Evolutionary conservation across 2,888 invertebrate species (phyloP).

Genomic region (Calephelis perditalis): DNA sequence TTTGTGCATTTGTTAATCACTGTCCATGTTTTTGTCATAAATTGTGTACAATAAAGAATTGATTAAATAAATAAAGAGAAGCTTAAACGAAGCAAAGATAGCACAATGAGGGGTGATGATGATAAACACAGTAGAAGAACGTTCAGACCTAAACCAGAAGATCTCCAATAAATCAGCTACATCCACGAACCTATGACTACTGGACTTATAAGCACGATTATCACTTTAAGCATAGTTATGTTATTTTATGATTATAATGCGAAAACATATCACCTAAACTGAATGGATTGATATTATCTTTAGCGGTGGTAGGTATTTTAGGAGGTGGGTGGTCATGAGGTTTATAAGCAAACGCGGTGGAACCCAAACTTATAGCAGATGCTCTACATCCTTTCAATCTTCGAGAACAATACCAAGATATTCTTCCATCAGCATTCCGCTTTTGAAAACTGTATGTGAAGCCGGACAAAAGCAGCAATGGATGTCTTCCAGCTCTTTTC

Average conservation of each 20-base stretch:
- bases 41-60: no score
- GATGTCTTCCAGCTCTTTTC: slow-evolving; percentile 63
- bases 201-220: no score
- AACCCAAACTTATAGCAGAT: slow-evolving; percentile 57
- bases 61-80: no score
- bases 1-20: no score
- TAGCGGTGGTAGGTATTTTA: slow-evolving; percentile 34
- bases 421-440: slow-evolving; percentile 59
- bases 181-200: no score
- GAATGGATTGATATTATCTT: slow-evolving; percentile 9
- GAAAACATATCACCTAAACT: slow-evolving; percentile 11
- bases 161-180: no score
- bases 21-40: no score
- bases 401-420: slow-evolving; percentile 69
- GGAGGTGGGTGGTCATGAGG: slow-evolving; percentile 60
- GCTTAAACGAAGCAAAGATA: no score
- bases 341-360: slow-evolving; percentile 43
- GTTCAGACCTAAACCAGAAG: no score
- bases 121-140: no score
- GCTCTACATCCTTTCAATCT: slow-evolving; percentile 63
- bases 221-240: background rate
- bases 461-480: slow-evolving; percentile 53
- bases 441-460: slow-evolving; percentile 70
- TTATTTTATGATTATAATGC: background rate
- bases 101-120: no score